Conservation (phyloP, 2,797 vertebrate genomes). For the Enteromius unitaeniatus region DNA sequence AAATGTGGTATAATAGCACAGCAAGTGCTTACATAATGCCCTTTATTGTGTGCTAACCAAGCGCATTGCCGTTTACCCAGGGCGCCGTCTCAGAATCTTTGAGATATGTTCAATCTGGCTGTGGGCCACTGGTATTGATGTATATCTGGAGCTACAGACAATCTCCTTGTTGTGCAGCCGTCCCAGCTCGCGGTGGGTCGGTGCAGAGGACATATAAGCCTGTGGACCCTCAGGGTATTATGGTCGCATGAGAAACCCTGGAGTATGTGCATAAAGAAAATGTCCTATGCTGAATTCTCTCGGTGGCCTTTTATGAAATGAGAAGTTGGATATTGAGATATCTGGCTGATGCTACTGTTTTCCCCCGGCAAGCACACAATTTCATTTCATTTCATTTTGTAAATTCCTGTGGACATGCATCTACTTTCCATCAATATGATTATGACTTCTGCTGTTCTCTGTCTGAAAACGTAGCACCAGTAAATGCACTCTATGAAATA, state of each 20-base stretch:
- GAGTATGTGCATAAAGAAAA: slow-evolving; percentile 22
- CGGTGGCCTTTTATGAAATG: slow-evolving; percentile 25
- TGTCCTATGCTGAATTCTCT: slow-evolving; percentile 25
- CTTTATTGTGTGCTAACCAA: slow-evolving; percentile 30
- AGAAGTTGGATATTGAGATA: slow-evolving; percentile 30
- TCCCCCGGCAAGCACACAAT: slow-evolving; percentile 35
- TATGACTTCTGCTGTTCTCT: neutral
- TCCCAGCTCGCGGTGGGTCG: slow-evolving; percentile 47
- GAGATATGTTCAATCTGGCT: slow-evolving; percentile 29
- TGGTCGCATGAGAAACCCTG: slow-evolving; percentile 71
- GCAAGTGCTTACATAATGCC: slow-evolving; percentile 26
- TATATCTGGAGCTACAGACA: slow-evolving; percentile 42
- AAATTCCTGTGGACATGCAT: neutral
- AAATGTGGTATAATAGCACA: neutral
- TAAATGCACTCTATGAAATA: neutral
- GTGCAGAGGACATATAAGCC: slow-evolving; percentile 56
- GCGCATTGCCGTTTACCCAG: slow-evolving; percentile 50
- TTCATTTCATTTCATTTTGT: slow-evolving; percentile 23
- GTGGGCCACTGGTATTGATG: slow-evolving; percentile 33
- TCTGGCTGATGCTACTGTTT: slow-evolving; percentile 35
- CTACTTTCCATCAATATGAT: slow-evolving; percentile 29
- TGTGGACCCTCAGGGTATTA: slow-evolving; percentile 63
- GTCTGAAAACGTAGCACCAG: neutral
- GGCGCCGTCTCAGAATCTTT: slow-evolving; percentile 33
- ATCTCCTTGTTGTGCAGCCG: slow-evolving; percentile 56